Conservation (phyloP, 2,113 vertebrate species). For the Xiphophorus hellerii region DNA sequence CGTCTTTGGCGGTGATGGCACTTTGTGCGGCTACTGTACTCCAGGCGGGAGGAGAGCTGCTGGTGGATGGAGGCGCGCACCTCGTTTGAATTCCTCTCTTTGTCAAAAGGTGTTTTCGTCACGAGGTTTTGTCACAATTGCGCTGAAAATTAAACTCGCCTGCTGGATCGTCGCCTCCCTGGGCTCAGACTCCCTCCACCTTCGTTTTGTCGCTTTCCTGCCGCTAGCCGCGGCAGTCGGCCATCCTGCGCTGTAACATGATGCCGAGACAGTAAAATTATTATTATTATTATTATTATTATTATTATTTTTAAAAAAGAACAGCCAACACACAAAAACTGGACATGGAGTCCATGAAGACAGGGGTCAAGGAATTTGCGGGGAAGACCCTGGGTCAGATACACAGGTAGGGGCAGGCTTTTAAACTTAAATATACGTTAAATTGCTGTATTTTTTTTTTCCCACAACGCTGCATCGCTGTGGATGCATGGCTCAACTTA, state of each 20-base stretch:
- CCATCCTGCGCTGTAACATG: conserved; percentile 77
- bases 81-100: conserved; percentile 71
- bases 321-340: conserved; percentile 64
- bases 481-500: conserved; percentile 4
- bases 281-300: background rate
- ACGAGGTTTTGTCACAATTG: conserved; percentile 7
- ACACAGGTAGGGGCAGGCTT: conserved; percentile 88
- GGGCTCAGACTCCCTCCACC: conserved; percentile 29
- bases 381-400: conserved; percentile 95
- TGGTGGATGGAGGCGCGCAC: conserved; percentile 73
- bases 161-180: conserved; percentile 43
- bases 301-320: conserved; percentile 41
- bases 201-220: conserved; percentile 52
- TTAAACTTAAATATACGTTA: background rate
- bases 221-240: conserved; percentile 78
- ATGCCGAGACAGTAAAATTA: conserved; percentile 69
- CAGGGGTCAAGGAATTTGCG: conserved; percentile 94
- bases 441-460: background rate
- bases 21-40: conserved; percentile 69
- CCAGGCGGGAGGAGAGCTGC: conserved; percentile 77
- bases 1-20: conserved; percentile 76
- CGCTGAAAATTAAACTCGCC: conserved; percentile 17
- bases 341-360: conserved; percentile 94
- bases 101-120: conserved; percentile 46
- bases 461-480: background rate